A percentile compares a stretch with the other conserved stretches of the same genome.
Evolutionary conservation across 2,797 vertebrate species (phyloP).

Genomic region (Mionectes olivaceus): DNA sequence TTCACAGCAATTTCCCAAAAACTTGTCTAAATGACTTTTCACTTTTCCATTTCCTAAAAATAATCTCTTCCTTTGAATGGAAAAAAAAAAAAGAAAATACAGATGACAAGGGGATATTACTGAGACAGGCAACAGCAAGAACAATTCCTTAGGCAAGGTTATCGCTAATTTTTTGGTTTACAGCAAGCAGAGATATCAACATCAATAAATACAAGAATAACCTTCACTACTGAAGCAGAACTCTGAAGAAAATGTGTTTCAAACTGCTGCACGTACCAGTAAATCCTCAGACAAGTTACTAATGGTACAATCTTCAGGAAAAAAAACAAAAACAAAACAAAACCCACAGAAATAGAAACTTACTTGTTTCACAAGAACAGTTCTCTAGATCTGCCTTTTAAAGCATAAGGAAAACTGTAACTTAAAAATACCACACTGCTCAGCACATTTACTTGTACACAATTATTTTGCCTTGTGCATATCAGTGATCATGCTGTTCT

Average conservation of each 20-base stretch:
- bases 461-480: neutral
- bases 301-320: neutral
- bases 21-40: neutral
- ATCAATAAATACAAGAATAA: neutral
- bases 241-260: neutral
- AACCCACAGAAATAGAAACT: neutral
- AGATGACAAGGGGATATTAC: neutral
- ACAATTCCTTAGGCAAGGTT: neutral
- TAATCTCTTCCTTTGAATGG: neutral
- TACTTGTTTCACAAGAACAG: neutral
- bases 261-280: neutral
- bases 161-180: neutral
- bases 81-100: neutral
- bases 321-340: neutral
- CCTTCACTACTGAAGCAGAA: neutral
- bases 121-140: neutral
- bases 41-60: neutral
- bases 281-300: neutral
- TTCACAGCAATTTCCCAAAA: neutral
- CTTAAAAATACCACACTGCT: neutral
- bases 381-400: neutral
- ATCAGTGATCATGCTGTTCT: neutral
- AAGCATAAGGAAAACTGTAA: neutral
- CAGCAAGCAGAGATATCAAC: neutral
- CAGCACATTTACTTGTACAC: neutral